These are phyloP conservation scores for Sphaeramia orbicularis DNA, from an alignment of 2,797 vertebrate species.

Conservation along the genomic window DNA sequence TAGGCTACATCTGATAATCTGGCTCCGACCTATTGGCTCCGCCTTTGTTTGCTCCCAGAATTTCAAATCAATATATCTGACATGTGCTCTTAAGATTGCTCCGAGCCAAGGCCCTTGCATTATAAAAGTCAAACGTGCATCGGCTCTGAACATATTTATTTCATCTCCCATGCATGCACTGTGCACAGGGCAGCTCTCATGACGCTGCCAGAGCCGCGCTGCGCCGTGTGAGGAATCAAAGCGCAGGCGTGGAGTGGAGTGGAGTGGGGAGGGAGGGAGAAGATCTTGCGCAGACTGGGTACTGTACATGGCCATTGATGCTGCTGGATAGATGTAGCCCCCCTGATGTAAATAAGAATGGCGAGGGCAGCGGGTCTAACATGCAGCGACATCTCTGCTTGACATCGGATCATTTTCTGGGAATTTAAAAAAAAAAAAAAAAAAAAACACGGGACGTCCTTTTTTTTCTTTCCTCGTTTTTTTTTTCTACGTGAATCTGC, in stretches of 20 bases:
- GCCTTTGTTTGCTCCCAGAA: conserved; percentile 31
- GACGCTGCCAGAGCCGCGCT: conserved; percentile 75
- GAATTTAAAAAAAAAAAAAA: conserved; percentile 23
- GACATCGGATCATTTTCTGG: conserved; percentile 63
- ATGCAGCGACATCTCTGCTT: conserved; percentile 68
- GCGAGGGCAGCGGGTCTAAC: conserved; percentile 71
- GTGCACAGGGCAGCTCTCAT: conserved; percentile 60
- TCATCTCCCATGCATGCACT: conserved; percentile 42
- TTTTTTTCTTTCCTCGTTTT: conserved; percentile 38
- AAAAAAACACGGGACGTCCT: conserved; percentile 27
- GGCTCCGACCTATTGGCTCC: neutral
- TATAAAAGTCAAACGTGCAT: conserved; percentile 17
- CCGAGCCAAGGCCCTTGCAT: neutral
- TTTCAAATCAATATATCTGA: conserved; percentile 6
- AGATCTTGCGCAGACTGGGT: conserved; percentile 77
- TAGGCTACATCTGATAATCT: conserved; percentile 3
- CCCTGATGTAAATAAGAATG: conserved; percentile 80
- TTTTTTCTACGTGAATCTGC: conserved; percentile 45
- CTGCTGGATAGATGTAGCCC: conserved; percentile 80
- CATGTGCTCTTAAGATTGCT: conserved; percentile 19
- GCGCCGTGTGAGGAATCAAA: conserved; percentile 79
- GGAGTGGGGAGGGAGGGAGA: conserved; percentile 73
- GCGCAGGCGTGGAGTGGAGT: conserved; percentile 84
- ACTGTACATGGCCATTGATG: conserved; percentile 84
- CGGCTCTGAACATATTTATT: conserved; percentile 20